Evolutionary conservation across 2,113 vertebrate species (phyloP), one percentile per base, ranked within the genome.

Genomic region (Syngnathoides biaculeatus): DNA sequence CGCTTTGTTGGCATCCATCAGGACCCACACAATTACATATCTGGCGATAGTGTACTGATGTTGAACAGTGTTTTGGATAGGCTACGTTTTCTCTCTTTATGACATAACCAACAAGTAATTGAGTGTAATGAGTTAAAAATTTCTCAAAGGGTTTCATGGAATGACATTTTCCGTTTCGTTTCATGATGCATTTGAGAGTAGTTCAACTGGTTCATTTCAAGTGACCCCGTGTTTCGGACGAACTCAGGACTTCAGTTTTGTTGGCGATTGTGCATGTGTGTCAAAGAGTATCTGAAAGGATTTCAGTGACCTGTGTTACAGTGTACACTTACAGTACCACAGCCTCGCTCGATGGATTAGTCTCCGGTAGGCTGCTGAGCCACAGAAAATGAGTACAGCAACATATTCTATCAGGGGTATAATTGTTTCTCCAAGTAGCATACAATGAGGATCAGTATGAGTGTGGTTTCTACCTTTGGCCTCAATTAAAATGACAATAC

Each of bases 101-200:
- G 83, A 75, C 74, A 65, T 78, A 86, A 86, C 64, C 39, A 48
- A 43, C 30, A 0, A n/a, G 62, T 22, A 13, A 0, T 66, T 64
- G 59, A 79, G 77, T 40, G 61, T 15, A 65, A 50, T 63, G 84
- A 84, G 65, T 65, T 79, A 78, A 83, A 65, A 55, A 79, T 64
- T 65, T n/a, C 70, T 20, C 79, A 84, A 80, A 77, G 56, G 5
- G 27, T 30, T 35, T 19, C 27, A 9, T 20, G 35, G 3, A 27
- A 24, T 26, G 40, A 69, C 43, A 59, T 63, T 80, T 74, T 70
- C 75, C 47, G 65, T 70, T 60, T 78, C 26, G 57, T 68, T 72
- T 62, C 39, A 8, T 8, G 14, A 42, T 52, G 67, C 53, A 47
- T 68, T 66, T 78, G 64, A 63, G 50, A 43, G 30, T 45, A 39